A percentile compares a stretch with the other conserved stretches of the same genome.
Evolutionary conservation across 2,888 invertebrate species (phyloP).

Genomic region (Parnassius apollo): DNA sequence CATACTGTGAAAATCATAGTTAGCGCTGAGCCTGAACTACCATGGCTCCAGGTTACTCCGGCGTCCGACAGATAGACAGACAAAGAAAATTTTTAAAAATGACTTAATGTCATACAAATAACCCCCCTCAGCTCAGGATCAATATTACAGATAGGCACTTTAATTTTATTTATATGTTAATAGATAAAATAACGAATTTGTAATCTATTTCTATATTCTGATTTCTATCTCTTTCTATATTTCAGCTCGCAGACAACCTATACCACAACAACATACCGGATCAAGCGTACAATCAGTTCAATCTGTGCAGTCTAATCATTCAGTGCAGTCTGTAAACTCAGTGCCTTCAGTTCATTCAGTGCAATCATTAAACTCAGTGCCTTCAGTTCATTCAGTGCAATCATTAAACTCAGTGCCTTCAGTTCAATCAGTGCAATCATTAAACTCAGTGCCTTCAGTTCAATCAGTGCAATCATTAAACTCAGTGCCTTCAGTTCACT

Average conservation of each 20-base stretch:
- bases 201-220: neutral
- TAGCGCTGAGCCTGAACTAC: too few species aligned
- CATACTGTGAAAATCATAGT: too few species aligned
- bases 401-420: slow-evolving; percentile 37
- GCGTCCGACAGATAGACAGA: too few species aligned
- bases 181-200: too few species aligned
- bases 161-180: too few species aligned
- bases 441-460: slow-evolving; percentile 38
- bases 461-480: slow-evolving; percentile 39
- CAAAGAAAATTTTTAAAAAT: too few species aligned
- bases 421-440: slow-evolving; percentile 37
- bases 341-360: slow-evolving; percentile 59
- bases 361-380: slow-evolving; percentile 42
- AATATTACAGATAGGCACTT: too few species aligned
- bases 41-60: too few species aligned
- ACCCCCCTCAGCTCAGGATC: too few species aligned
- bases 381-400: slow-evolving; percentile 52
- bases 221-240: too few species aligned
- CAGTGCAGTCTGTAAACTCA: slow-evolving; percentile 32
- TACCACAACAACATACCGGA: slow-evolving; percentile 73
- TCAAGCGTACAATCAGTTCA: slow-evolving; percentile 67
- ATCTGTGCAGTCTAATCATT: slow-evolving; percentile 43
- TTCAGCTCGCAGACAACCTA: slow-evolving; percentile 52
- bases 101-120: too few species aligned
- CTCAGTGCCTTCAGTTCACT: slow-evolving; percentile 61